Percentiles rank a stretch among this genome's conserved stretches.
phyloP scores from a whole-genome alignment of 2,113 vertebrate species.

The Dasyprocta punctata region DNA sequence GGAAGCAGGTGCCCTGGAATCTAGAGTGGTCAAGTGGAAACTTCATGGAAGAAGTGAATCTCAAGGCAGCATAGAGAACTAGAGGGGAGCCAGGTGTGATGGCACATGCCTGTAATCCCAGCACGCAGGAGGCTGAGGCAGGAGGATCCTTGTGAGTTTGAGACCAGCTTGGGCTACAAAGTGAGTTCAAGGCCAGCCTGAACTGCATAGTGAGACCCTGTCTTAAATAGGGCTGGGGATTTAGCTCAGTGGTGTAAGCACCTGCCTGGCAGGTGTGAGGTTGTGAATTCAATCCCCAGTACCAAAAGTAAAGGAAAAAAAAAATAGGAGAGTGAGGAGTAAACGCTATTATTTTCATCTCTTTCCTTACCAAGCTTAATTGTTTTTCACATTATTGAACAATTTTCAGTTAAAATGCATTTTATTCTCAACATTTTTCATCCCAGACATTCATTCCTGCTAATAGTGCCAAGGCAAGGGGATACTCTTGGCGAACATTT shows the following conservation, averaged over 20 bases:
- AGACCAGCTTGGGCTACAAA: too few species aligned
- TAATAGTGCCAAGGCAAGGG: constrained; percentile 45
- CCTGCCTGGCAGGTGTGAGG: too few species aligned
- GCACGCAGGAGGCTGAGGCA: too few species aligned
- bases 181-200: too few species aligned
- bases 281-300: too few species aligned
- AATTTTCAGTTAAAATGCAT: constrained; percentile 9
- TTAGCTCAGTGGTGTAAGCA: too few species aligned
- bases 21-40: not conserved
- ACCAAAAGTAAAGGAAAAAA: too few species aligned
- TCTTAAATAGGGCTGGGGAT: too few species aligned
- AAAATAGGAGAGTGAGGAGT: not conserved
- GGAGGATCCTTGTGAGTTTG: too few species aligned
- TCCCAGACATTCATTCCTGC: not conserved
- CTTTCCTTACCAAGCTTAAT: constrained; percentile 37
- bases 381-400: constrained; percentile 57
- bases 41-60: not conserved
- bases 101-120: too few species aligned
- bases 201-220: too few species aligned
- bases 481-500: constrained; percentile 24
- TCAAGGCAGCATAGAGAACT: not conserved
- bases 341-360: constrained; percentile 54
- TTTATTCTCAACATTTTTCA: constrained; percentile 43
- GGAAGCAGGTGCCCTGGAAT: not conserved
- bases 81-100: too few species aligned